Evolutionary conservation across 1,140 invertebrate genomes (phyloP).

Genomic region (Archegozetes longisetosus): DNA sequence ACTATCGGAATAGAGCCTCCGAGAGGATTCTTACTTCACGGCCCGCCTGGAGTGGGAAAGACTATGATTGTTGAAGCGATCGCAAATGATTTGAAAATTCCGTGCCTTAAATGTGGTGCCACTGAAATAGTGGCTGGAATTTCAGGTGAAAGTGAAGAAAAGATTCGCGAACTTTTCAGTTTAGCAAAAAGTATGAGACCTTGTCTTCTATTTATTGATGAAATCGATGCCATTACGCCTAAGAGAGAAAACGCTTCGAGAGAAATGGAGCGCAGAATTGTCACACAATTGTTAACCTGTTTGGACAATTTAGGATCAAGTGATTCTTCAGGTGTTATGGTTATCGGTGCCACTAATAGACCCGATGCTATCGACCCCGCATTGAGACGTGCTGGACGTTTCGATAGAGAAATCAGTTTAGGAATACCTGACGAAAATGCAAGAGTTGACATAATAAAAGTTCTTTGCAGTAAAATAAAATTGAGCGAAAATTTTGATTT

Average conservation of each 20-base stretch:
- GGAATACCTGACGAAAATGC: constrained; percentile 77
- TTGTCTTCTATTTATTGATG: constrained; percentile 82
- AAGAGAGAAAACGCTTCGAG: constrained; percentile 64
- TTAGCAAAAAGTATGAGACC: constrained; percentile 54
- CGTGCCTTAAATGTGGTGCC: constrained; percentile 65
- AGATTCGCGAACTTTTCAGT: constrained; percentile 77
- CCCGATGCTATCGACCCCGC: constrained; percentile 85
- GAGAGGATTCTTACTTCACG: constrained; percentile 65
- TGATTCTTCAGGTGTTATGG: constrained; percentile 39
- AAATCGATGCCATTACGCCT: constrained; percentile 76
- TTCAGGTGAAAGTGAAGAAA: constrained; percentile 85
- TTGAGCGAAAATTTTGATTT: constrained; percentile 51
- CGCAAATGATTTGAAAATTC: constrained; percentile 53
- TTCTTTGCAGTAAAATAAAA: constrained; percentile 47
- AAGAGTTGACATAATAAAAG: constrained; percentile 36
- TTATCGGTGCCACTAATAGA: constrained; percentile 88
- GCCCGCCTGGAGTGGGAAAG: constrained; percentile 85
- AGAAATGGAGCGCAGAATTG: constrained; percentile 89
- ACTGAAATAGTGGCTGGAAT: constrained; percentile 81
- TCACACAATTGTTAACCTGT: constrained; percentile 72
- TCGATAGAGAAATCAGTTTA: constrained; percentile 73
- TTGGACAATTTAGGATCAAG: constrained; percentile 48
- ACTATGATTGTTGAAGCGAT: constrained; percentile 78
- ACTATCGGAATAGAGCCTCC: constrained; percentile 45
- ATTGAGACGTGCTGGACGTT: constrained; percentile 68